Evolutionary conservation across 2,113 vertebrate species (phyloP).

Genomic region (Alethe castanea): DNA sequence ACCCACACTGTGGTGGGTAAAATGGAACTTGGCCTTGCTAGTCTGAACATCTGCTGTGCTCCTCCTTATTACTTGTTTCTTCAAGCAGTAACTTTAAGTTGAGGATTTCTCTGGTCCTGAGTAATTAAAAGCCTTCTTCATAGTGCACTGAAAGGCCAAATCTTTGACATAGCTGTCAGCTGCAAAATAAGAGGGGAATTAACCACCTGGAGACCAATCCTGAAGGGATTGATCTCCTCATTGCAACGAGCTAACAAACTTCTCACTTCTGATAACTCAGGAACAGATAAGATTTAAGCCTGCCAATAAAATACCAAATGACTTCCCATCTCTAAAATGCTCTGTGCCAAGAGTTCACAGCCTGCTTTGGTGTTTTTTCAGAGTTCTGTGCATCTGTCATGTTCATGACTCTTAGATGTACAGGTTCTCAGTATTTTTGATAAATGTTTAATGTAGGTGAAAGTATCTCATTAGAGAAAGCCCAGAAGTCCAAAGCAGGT

Average conservation of each 20-base stretch:
- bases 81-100: background rate
- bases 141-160: background rate
- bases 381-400: background rate
- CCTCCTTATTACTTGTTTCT: background rate
- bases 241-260: background rate
- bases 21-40: background rate
- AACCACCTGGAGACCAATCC: slow-evolving; percentile 1
- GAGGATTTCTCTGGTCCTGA: background rate
- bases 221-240: background rate
- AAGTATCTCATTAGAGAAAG: background rate
- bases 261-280: slow-evolving; percentile 27
- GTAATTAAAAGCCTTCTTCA: background rate
- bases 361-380: background rate
- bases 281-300: background rate
- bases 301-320: background rate
- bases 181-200: background rate
- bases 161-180: background rate
- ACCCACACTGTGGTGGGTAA: background rate
- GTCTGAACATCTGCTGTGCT: background rate
- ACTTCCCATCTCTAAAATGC: background rate
- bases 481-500: background rate
- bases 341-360: background rate
- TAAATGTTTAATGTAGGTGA: background rate
- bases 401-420: background rate
- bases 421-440: background rate